phyloP scores from a whole-genome alignment of 1,140 invertebrate genomes.

The Zaprionus camerounensis region DNA sequence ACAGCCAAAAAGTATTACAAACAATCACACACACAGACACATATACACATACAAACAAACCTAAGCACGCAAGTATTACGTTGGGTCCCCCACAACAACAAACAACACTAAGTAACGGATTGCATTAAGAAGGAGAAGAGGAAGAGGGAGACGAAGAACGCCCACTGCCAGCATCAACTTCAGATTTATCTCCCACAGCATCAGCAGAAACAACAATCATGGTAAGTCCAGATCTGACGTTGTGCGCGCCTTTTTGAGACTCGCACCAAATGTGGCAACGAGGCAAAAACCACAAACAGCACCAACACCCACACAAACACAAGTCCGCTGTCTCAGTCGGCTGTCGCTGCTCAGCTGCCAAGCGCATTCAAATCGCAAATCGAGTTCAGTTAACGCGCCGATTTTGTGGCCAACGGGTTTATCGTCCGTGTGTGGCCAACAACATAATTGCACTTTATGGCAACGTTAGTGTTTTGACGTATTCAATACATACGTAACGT shows the following conservation, averaged over 20 bases:
- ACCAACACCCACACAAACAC: slow-evolving; percentile 32
- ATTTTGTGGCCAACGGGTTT: slow-evolving; percentile 41
- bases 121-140: slow-evolving; percentile 22
- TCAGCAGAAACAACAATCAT: slow-evolving; percentile 25
- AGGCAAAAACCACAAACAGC: slow-evolving; percentile 20
- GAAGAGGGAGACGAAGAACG: slow-evolving; percentile 15
- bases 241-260: slow-evolving; percentile 45
- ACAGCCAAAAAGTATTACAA: slow-evolving; percentile 42
- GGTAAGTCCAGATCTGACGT: slow-evolving; percentile 39
- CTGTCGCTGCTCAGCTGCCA: slow-evolving; percentile 9
- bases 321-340: background rate
- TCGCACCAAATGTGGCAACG: slow-evolving; percentile 40
- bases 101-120: background rate
- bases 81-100: slow-evolving; percentile 25
- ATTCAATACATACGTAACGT: background rate
- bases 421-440: slow-evolving; percentile 5
- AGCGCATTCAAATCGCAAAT: slow-evolving; percentile 37
- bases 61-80: slow-evolving; percentile 15
- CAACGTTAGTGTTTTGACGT: background rate
- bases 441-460: slow-evolving; percentile 7
- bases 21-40: background rate
- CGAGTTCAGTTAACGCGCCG: slow-evolving; percentile 39
- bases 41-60: background rate
- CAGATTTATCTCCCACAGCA: slow-evolving; percentile 30
- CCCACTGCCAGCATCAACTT: slow-evolving; percentile 24